Evolutionary conservation across 2,888 invertebrate genomes (phyloP), one percentile per base, ranked within the genome.

Genomic region (Pseudococcus jackbeardsleyi): DNA sequence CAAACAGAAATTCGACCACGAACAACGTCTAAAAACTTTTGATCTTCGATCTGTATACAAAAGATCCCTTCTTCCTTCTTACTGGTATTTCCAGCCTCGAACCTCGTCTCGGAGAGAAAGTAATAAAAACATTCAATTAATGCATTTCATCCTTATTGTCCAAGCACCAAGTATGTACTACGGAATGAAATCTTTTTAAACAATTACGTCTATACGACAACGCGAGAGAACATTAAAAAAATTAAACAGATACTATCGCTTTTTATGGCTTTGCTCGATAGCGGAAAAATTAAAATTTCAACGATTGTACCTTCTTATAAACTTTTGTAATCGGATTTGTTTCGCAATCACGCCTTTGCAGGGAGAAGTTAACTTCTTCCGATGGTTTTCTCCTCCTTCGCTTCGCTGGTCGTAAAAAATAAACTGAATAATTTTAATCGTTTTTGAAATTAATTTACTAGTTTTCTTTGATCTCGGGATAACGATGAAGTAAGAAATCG

Each of bases 281-380:
- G 79, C 46, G 79, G 46, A 82, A 82, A 82, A 82, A 82, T 82
- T 82, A 82, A 82, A 82, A 82, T 82, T 82, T 82, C 79, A 82
- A 46, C 79, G 42, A 46, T 82, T 82, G 72, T 33, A 72, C 42
- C 17, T 82, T 46, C 46, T 42, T 46, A 82, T n/a, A 82, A 82
- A 46, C 79, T 82, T 46, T 11, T 7, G 46, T 82, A 82, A 82
- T 46, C 46, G 79, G 79, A 82, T 82, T 82, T 46, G 42, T 46
- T 82, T 82, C 79, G 79, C 46, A 42, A 82, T 82, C 79, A 46
- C 79, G 33, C 79, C 17, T 33, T 72, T 39, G 72, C 72, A 72
- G n/a, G 22, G 64, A 22, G 8, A 64, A 22, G 64, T 64, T 64
- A 22, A 64, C 64, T 22, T 64, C 11, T 64, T 64, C 64, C 64